Conservation (phyloP, 64 coral and sea anemone genomes). For the Montipora foliosa region DNA sequence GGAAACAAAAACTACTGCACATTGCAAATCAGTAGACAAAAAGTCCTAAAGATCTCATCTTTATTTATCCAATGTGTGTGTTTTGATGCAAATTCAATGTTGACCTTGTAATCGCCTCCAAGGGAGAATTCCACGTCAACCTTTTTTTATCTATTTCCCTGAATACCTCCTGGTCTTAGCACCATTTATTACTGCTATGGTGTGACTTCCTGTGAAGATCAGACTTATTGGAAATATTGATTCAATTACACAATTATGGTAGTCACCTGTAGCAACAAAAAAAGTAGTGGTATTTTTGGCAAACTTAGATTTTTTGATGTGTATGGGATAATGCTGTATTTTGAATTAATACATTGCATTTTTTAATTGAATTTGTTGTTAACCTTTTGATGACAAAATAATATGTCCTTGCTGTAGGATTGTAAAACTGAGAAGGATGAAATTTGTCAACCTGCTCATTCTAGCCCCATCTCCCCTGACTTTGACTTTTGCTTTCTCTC, state of each 20-base stretch:
- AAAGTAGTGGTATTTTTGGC: too few relatives aligned
- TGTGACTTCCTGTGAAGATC: conserved; percentile 57
- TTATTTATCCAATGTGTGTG: background rate
- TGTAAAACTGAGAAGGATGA: conserved; percentile 62
- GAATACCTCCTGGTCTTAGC: conserved; percentile 40
- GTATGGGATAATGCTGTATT: background rate
- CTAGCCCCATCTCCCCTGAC: conserved; percentile 57
- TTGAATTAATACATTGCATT: conserved; percentile 1
- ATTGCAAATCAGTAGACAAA: too few relatives aligned
- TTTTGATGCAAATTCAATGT: background rate
- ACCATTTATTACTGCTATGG: conserved; percentile 37
- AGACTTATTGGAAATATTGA: background rate
- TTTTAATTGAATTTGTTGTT: background rate
- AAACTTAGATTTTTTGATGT: too few relatives aligned
- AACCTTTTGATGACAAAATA: conserved; percentile 79
- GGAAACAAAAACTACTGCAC: too few relatives aligned
- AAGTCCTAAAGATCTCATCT: too few relatives aligned
- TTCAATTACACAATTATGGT: background rate
- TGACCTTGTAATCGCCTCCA: conserved; percentile 61
- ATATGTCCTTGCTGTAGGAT: conserved; percentile 50
- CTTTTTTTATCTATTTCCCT: conserved; percentile 48
- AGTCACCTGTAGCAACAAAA: background rate
- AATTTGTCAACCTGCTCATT: conserved; percentile 46
- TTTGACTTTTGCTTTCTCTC: conserved; percentile 16
- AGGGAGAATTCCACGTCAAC: conserved; percentile 49